A percentile compares a stretch with the other conserved stretches of the same genome.
Conservation (phyloP, 2,113 vertebrate species). For the Zosterops lateralis region DNA sequence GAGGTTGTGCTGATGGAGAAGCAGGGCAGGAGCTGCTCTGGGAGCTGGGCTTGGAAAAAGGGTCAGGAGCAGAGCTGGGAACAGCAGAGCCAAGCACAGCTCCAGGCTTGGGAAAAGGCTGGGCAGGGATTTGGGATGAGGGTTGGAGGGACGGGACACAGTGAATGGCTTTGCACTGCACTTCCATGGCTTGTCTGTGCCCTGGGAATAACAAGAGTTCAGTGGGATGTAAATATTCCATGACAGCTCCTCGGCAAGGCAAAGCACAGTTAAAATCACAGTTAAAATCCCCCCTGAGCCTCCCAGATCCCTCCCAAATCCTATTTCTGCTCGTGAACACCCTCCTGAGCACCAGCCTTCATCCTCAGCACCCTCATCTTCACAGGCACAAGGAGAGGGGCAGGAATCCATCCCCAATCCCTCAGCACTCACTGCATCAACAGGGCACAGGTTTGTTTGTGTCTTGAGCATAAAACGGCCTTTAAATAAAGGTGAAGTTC, state of each 20-base stretch:
- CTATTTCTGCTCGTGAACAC: background rate
- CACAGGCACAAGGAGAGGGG: background rate
- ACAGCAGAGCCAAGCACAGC: rapidly evolving
- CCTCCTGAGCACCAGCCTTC: background rate
- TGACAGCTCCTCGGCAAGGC: background rate
- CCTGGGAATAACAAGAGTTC: background rate
- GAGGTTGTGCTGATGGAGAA: background rate
- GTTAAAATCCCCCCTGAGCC: background rate
- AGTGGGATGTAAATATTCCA: rapidly evolving
- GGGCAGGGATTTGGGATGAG: background rate
- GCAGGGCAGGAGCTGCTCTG: rapidly evolving
- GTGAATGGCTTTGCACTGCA: background rate
- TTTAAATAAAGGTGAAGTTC: background rate
- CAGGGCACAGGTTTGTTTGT: background rate
- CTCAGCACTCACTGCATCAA: background rate
- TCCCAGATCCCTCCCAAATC: background rate
- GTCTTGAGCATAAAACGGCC: background rate
- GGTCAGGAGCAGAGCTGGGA: rapidly evolving
- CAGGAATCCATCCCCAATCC: rapidly evolving
- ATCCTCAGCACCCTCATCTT: background rate
- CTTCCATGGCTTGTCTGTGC: background rate
- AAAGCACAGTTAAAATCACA: background rate
- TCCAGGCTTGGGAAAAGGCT: background rate
- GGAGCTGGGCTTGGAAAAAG: background rate
- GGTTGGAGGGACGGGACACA: background rate